Evolutionary conservation across 1,140 invertebrate genomes (phyloP), one percentile per base, ranked within the genome.

Genomic region (Drosophila navojoa): DNA sequence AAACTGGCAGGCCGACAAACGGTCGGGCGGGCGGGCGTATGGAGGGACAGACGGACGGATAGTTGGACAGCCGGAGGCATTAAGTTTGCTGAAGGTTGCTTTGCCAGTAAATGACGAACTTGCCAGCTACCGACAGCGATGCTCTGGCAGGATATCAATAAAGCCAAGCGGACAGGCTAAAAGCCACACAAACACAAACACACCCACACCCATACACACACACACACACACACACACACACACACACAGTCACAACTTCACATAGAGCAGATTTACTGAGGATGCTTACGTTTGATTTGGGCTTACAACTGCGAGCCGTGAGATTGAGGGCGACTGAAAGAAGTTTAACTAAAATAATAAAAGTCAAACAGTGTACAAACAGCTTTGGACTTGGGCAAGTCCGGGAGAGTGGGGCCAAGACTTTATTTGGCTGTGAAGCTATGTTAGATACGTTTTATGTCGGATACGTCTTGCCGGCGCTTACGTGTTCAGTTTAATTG

Each of bases 271-370:
- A 45, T 16, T 59, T 50, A 44, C 49, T 47, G 63, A 53, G 45
- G 55, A 67, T 72, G 72, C 73, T 44, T 78, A 72, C 75, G 71
- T 86, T 79, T 87, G 71, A 76, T 87, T 87, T 86, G 71, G 71
- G 82, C 69, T 76, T 71, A 78, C 67, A 59, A 55, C 15, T 54
- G 58, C 32, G 38, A 32, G 27, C 35, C 25, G 40, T 54, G 44
- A 68, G 57, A 45, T 53, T 63, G 32, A 38, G 52, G 29, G 52
- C 22, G n/a, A 22, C 53, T 16, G 40, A 76, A 69, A 71, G 54
- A 81, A 86, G 82, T 87, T 87, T 71, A 87, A 87, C 82, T 87
- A 87, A 87, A 87, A 87, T 87, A 87, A 87, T 87, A 87, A 87
- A 87, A 87, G 79, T 87, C 82, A 87, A 87, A 89, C 68, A 79